Conservation (phyloP, 2,888 invertebrate species). For the Liodrosophila aerea region DNA sequence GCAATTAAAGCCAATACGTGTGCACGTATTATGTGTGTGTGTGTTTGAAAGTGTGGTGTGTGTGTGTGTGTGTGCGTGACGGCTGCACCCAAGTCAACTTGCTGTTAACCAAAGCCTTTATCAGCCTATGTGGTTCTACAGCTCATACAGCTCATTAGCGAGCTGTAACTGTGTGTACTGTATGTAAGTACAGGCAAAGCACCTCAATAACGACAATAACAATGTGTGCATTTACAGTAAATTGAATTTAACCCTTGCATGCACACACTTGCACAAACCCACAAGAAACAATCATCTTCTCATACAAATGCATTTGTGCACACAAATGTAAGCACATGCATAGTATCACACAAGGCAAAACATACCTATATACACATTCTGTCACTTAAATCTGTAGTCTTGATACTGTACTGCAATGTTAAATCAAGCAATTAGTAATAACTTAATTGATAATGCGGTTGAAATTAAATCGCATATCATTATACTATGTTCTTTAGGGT, state of each 20-base stretch:
- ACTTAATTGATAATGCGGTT: no score
- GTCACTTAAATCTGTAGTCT: no score
- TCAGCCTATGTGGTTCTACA: constrained; percentile 19
- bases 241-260: constrained; percentile 46
- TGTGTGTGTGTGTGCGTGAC: constrained; percentile 28
- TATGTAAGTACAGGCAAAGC: constrained; percentile 47
- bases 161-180: constrained; percentile 33
- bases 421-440: no score
- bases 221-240: constrained; percentile 47
- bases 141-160: constrained; percentile 59
- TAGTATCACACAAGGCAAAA: no score
- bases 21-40: constrained; percentile 5
- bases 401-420: no score
- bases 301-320: constrained; percentile 1
- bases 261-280: constrained; percentile 17
- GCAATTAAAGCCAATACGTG: constrained; percentile 63
- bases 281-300: background rate
- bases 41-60: background rate
- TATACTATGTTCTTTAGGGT: no score
- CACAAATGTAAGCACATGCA: no score
- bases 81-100: constrained; percentile 31
- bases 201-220: constrained; percentile 35
- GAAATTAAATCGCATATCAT: no score
- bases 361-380: background rate
- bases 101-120: constrained; percentile 43